Base-by-base conservation (phyloP, 2,888 invertebrate species). In the Hydrotaea cyrtoneurina region DNA sequence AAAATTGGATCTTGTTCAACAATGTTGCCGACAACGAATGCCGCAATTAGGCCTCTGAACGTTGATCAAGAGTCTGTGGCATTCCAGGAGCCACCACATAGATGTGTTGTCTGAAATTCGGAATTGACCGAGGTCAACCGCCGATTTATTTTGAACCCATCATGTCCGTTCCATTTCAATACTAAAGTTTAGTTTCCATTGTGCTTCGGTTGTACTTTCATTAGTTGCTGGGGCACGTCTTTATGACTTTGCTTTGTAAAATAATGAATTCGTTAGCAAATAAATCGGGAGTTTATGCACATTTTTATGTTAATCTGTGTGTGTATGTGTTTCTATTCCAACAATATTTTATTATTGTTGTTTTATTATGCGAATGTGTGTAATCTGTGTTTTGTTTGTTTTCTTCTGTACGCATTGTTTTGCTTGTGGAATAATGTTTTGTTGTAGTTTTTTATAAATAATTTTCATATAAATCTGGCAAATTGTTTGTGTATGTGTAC, bases 381-480 rank as follows among this genome's bases (percentile, higher is more conserved):
- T 23, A 59, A 59, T 23, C 59, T 59, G 59, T 5, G 11, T 26
- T 59, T 43, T 17, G 19, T 39, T 66, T 43, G 39, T 19, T 69
- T 8, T n/a, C 10, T 15, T 31, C 31, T 36, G 15, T 36, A 31
- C 11, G 31, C n/a, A 50, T 50, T n/a, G 13, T n/a, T n/a, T n/a
- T 50, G 17, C 46, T 69, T 23, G 21, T 43, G 69, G 43, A 21
- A 15, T 69, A 7, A 46, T 19, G 43, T 69, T 69, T 69, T 69
- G 23, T 46, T 11, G 43, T n/a, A 46, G 39, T 21, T 21, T 69
- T 17, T 59, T 7, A 31, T 31, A 31, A 59, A 59, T 31, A 64
- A 69, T 23, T 15, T 46, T 69, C 15, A 69, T 69, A 23, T 69
- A 69, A 69, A 69, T 69, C 69, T 69, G 69, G 19, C 2, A 19